Conservation (phyloP, 2,888 invertebrate genomes). For the Saturnia pavonia region DNA sequence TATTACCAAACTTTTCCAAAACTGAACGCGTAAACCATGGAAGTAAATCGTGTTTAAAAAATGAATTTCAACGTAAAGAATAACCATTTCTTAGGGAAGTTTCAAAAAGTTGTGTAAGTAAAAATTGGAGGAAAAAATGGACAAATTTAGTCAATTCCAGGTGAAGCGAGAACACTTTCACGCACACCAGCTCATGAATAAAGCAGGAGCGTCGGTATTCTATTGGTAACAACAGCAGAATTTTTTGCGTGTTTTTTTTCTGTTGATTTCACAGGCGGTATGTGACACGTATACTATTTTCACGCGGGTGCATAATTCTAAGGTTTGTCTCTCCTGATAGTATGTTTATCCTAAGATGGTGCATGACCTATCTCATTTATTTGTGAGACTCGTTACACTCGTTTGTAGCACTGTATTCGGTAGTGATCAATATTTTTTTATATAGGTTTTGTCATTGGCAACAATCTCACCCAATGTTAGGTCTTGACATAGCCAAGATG, state of each 20-base stretch:
- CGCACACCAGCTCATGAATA: constrained; percentile 63
- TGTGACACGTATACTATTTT: constrained; percentile 32
- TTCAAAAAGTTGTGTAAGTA: constrained; percentile 51
- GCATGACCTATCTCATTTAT: background rate
- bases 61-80: constrained; percentile 33
- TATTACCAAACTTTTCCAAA: background rate
- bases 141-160: constrained; percentile 62
- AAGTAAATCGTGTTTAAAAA: constrained; percentile 28
- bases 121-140: constrained; percentile 56
- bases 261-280: constrained; percentile 48
- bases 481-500: too few relatives aligned
- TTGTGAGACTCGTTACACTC: background rate
- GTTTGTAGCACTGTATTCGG: background rate
- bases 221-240: constrained; percentile 51
- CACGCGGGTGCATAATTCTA: constrained; percentile 19
- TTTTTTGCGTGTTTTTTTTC: constrained; percentile 53
- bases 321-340: background rate
- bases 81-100: constrained; percentile 43
- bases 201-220: constrained; percentile 59
- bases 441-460: too few relatives aligned
- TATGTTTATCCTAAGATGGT: background rate
- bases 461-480: too few relatives aligned
- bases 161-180: constrained; percentile 57
- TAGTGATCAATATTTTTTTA: background rate
- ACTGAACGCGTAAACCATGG: background rate